A percentile compares a stretch with the other conserved stretches of the same genome.
Evolutionary conservation across 2,888 invertebrate species (phyloP).

Genomic region (Pocota personata): DNA sequence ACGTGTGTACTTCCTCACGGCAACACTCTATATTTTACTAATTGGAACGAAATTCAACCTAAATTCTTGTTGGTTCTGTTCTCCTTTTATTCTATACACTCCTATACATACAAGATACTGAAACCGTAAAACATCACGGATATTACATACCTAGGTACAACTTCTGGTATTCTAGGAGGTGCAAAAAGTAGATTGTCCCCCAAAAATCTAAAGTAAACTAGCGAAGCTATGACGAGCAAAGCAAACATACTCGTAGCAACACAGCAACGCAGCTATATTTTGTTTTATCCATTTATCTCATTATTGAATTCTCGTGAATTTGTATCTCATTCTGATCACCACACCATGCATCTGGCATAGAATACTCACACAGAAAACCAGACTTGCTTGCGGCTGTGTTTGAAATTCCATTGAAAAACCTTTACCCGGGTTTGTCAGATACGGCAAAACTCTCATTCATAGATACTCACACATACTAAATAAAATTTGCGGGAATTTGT

Average conservation of each 20-base stretch:
- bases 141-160: too few species aligned
- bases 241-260: too few species aligned
- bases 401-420: constrained; percentile 61
- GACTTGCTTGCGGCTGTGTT: not conserved
- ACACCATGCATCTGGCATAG: constrained; percentile 44
- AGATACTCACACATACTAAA: constrained; percentile 45
- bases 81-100: too few species aligned
- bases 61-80: too few species aligned
- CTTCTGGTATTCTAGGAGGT: not conserved
- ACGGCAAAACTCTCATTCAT: constrained; percentile 2
- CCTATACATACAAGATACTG: too few species aligned
- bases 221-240: not conserved
- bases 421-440: constrained; percentile 9
- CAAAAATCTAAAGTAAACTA: constrained; percentile 21
- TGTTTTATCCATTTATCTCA: constrained; percentile 21
- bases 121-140: too few species aligned
- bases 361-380: not conserved
- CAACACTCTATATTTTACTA: too few species aligned
- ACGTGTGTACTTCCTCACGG: too few species aligned
- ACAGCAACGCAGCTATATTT: not conserved
- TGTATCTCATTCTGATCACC: constrained; percentile 41
- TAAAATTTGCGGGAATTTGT: constrained; percentile 50
- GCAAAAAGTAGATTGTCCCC: not conserved
- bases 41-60: too few species aligned
- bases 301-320: constrained; percentile 35